Conservation (phyloP, 2,888 invertebrate genomes). For the Gasteruption jaculator region DNA sequence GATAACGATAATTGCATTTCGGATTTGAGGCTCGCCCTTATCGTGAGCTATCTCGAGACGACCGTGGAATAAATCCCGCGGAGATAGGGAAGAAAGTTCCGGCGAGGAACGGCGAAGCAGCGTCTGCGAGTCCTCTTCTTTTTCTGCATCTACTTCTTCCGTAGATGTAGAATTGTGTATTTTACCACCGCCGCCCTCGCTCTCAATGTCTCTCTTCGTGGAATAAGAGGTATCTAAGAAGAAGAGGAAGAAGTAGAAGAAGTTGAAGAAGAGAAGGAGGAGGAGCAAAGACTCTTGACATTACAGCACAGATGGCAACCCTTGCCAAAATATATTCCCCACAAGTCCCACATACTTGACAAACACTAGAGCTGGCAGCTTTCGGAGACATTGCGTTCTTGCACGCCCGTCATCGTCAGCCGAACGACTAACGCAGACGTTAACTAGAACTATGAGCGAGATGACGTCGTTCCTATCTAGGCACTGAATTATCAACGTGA, state of each 20-base stretch:
- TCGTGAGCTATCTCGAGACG: too few species aligned
- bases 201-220: constrained; percentile 1
- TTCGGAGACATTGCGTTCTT: constrained; percentile 1
- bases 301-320: constrained; percentile 37
- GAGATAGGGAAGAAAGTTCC: too few species aligned
- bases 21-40: too few species aligned
- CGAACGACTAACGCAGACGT: background rate
- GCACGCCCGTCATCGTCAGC: background rate
- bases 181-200: constrained; percentile 5
- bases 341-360: background rate
- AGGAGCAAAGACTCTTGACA: constrained; percentile 23
- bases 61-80: too few species aligned
- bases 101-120: too few species aligned
- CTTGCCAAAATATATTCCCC: constrained; percentile 37
- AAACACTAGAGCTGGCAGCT: background rate
- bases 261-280: constrained; percentile 16
- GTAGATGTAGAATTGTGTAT: too few species aligned
- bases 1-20: too few species aligned
- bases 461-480: too few species aligned
- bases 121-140: too few species aligned
- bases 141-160: too few species aligned
- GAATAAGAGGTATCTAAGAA: constrained; percentile 12
- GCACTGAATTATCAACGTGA: too few species aligned
- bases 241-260: too few species aligned
- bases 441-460: background rate